Evolutionary conservation across 2,797 vertebrate species (phyloP), one percentile per base, ranked within the genome.

Genomic region (Chelmon rostratus): DNA sequence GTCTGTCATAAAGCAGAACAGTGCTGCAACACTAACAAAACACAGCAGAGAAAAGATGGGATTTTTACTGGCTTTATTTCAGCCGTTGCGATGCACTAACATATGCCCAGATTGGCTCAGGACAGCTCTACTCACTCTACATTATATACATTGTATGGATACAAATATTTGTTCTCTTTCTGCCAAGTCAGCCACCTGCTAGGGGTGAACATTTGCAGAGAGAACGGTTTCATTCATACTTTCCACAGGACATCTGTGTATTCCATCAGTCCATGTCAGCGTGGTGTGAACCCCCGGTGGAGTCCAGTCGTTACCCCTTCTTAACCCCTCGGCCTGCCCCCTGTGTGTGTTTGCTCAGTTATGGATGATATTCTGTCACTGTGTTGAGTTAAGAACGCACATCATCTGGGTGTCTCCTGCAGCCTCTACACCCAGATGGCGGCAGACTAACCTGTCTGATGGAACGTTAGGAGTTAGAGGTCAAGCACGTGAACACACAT

Each of bases 371-470:
- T 79, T 85, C 61, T 31, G 69, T 73, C 73, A 37, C 67, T 7
- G 44, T 62, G 57, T n/a, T 53, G 79, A 86, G 66, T 78, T 83
- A 79, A 75, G 68, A 76, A 40, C 31, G 40, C 42, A 42, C 64
- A 19, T 12, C 16, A 52, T 44, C 72, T 73, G 33, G 1, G 31
- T 25, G 66, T 54, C 67, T 66, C 50, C 61, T 35, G n/a, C 38
- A 53, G 83, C 59, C 56, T 75, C 63, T 25, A 23, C 35, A 28
- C 50, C 13, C 18, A 49, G 53, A 62, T 18, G 9, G 38, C 12
- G 0, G 68, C 28, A 4, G 1, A 62, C 25, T 59, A 23, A 16
- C 54, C 47, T 2, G 8, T 67, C 40, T 68, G 61, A 84, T 76
- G 49, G 81, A 83, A 25, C 71, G 46, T 73, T 73, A 77, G 49